Evolutionary conservation across 2,113 vertebrate species (phyloP).

Genomic region (Cricetomys ansorgei): DNA sequence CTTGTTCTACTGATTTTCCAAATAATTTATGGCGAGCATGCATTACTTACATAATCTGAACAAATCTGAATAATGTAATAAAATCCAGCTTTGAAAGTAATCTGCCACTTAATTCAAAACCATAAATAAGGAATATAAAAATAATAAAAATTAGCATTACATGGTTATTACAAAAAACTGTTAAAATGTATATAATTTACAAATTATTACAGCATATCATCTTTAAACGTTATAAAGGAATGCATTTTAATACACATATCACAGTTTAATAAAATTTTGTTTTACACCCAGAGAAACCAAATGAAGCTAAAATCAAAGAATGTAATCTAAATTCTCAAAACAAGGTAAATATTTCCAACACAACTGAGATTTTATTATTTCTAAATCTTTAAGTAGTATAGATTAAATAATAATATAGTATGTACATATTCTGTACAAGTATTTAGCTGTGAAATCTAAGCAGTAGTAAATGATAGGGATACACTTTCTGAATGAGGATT

Average conservation of each 20-base stretch:
- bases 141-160: background rate
- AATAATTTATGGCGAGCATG: background rate
- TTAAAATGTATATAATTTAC: background rate
- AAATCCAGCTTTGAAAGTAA: background rate
- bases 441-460: conserved; percentile 7
- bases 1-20: conserved; percentile 17
- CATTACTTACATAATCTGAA: background rate
- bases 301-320: conserved; percentile 38
- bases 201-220: background rate
- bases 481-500: background rate
- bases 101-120: background rate
- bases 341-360: conserved; percentile 12
- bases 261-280: background rate
- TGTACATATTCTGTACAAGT: background rate
- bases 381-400: conserved; percentile 14
- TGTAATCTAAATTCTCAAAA: conserved; percentile 10
- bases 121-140: background rate
- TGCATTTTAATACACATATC: background rate
- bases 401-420: background rate
- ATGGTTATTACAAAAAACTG: background rate
- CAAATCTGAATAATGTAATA: conserved; percentile 20
- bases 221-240: background rate
- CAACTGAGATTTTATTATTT: conserved; percentile 8
- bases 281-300: conserved; percentile 16
- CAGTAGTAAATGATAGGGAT: background rate